phyloP scores from a whole-genome alignment of 2,888 invertebrate genomes.

The Drosophila paracracens region DNA sequence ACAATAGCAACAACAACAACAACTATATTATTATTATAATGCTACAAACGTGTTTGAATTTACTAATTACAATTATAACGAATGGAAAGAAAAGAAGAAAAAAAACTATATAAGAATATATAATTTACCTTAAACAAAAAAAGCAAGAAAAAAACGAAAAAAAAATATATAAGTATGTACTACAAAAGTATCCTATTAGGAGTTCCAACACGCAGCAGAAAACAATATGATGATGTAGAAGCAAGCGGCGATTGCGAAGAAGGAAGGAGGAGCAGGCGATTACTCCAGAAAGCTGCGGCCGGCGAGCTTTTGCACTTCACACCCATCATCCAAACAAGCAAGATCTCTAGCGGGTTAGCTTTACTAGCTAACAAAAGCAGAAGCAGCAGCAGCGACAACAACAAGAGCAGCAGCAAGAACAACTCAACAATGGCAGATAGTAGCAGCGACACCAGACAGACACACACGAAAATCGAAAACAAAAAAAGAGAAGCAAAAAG shows the following conservation, averaged over 20 bases:
- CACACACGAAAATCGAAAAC: slow-evolving; percentile 1
- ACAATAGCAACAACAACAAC: slow-evolving; percentile 59
- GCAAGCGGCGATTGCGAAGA: slow-evolving; percentile 32
- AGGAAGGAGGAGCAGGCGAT: slow-evolving; percentile 26
- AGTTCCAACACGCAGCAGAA: slow-evolving; percentile 70
- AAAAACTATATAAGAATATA: slow-evolving; percentile 63
- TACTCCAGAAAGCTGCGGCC: slow-evolving; percentile 71
- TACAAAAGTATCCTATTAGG: slow-evolving; percentile 71
- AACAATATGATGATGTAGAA: slow-evolving; percentile 52
- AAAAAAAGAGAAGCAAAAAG: slow-evolving; percentile 34
- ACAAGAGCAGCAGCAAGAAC: slow-evolving; percentile 34
- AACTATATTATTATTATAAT: slow-evolving; percentile 64
- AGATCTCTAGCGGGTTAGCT: slow-evolving; percentile 73
- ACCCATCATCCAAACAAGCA: slow-evolving; percentile 61
- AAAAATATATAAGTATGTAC: slow-evolving; percentile 33
- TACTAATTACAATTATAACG: slow-evolving; percentile 79
- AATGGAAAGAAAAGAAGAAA: slow-evolving; percentile 55
- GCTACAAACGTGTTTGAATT: slow-evolving; percentile 79
- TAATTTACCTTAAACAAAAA: slow-evolving; percentile 61
- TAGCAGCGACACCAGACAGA: slow-evolving; percentile 34
- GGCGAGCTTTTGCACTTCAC: slow-evolving; percentile 69
- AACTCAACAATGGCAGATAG: slow-evolving; percentile 61
- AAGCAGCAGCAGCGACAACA: slow-evolving; percentile 34
- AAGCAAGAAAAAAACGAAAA: slow-evolving; percentile 46
- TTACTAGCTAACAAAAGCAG: slow-evolving; percentile 44